Evolutionary conservation across 1,140 invertebrate genomes (phyloP), one percentile per base, ranked within the genome.

Genomic region (Megathymus violae): DNA sequence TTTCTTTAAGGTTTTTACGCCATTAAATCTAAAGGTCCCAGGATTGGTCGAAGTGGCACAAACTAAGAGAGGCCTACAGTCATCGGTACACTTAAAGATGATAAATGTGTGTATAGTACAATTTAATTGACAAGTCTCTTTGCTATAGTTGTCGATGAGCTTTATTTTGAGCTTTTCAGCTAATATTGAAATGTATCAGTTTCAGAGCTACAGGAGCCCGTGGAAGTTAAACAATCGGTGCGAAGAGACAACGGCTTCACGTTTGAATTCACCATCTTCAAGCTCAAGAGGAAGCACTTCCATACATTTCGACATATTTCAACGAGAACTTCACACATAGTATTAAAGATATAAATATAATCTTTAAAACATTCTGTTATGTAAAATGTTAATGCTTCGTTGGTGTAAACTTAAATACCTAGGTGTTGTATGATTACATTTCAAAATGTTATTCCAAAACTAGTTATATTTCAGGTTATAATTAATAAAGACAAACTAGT

Each of bases 241-340:
- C 58, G 76, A 72, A 78, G 68, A 67, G 44, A 60, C 69, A 64
- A 66, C 68, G 66, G 67, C 68, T 74, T 74, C 62, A 47, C 31
- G 38, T 59, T 59, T 58, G 50, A 66, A 67, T 56, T 64, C 61
- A 70, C 52, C 31, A 17, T 56, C 47, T 48, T 63, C 44, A 51
- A 19, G 52, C 54, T 67, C 56, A 59, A 59, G 56, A 59, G 38
- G 43, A 54, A 40, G 50, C 14, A 58, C 34, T 63, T 59, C 44
- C 36, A 59, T 51, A 64, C 44, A 56, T 59, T 17, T 59, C 56
- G 31, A 36, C 56, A 36, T 59, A 38, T 47, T 59, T 16, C 40
- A 50, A 58, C 46, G 54, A 48, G 38, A 59, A 22, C 56, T 64
- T 64, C 50, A 58, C 47, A 47, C 15, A 56, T 59, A 59, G 56